Percentiles rank a stretch among this genome's conserved stretches.
Conservation (phyloP, 2,888 invertebrate genomes). For the Octodonta nipae region DNA sequence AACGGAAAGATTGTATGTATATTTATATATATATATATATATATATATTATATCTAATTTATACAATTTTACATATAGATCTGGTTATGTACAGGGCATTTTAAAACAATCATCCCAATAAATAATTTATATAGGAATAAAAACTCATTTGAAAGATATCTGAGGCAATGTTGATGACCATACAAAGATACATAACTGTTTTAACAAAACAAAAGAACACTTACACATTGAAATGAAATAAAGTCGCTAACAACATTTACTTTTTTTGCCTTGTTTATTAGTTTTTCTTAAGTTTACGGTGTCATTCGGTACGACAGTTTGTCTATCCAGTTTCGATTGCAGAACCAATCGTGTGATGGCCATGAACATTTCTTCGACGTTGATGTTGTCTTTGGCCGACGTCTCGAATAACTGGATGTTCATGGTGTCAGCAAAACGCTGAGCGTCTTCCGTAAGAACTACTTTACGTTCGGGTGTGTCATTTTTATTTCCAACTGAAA, state of each 20-base stretch:
- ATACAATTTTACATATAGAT: background rate
- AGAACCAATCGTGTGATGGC: slow-evolving; percentile 68
- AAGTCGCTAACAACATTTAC: slow-evolving; percentile 41
- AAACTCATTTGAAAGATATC: too few species aligned
- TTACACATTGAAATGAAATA: too few species aligned
- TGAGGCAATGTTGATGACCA: too few species aligned
- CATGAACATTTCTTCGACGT: slow-evolving; percentile 92
- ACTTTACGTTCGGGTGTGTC: slow-evolving; percentile 91
- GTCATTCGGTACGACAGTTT: slow-evolving; percentile 54
- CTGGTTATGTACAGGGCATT: background rate
- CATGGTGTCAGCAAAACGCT: slow-evolving; percentile 94
- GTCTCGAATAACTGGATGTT: slow-evolving; percentile 94
- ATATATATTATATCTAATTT: too few species aligned
- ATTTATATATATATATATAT: too few species aligned
- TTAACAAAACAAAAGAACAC: slow-evolving; percentile 6
- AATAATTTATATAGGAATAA: too few species aligned
- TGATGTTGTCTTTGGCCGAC: slow-evolving; percentile 96
- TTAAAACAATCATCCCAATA: background rate
- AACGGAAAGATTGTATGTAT: too few species aligned
- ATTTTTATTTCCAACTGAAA: slow-evolving; percentile 86
- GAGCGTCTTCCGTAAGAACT: slow-evolving; percentile 91
- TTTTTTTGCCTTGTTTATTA: slow-evolving; percentile 46
- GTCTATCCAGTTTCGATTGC: slow-evolving; percentile 68
- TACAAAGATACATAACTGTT: slow-evolving; percentile 5
- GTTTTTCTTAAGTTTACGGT: slow-evolving; percentile 59